A percentile compares a stretch with the other conserved stretches of the same genome.
These are phyloP conservation scores for Allygus modestus DNA, from an alignment of 2,888 invertebrate species.

Conservation along the genomic window DNA sequence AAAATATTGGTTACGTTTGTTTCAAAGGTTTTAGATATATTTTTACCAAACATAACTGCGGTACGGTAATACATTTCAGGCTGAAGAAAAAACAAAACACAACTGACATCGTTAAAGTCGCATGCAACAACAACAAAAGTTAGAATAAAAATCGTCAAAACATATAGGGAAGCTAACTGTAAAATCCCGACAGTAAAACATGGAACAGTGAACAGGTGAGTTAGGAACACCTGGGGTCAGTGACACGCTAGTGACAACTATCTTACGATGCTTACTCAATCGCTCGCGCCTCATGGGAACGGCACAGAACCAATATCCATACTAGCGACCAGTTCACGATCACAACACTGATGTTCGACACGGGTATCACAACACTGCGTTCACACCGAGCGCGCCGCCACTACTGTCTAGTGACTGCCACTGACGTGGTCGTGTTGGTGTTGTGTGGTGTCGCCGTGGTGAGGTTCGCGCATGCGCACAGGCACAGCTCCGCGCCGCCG, in stretches of 20 bases:
- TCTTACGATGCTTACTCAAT: conserved; percentile 15
- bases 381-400: background rate
- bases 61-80: too few species aligned
- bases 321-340: background rate
- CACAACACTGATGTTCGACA: background rate
- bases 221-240: background rate
- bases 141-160: background rate
- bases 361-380: background rate
- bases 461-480: conserved; percentile 54
- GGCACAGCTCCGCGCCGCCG: background rate
- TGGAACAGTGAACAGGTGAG: conserved; percentile 8
- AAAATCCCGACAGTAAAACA: background rate
- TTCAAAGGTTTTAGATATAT: too few species aligned
- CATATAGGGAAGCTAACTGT: too few species aligned
- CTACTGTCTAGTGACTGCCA: background rate
- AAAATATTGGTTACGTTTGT: too few species aligned
- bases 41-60: too few species aligned
- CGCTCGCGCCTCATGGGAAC: conserved; percentile 44
- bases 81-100: too few species aligned
- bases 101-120: too few species aligned
- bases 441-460: background rate
- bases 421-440: background rate
- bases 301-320: conserved; percentile 44
- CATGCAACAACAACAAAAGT: too few species aligned
- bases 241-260: background rate